phyloP scores from a whole-genome alignment of 2,113 vertebrate species.

The Lucifuga dentata region DNA sequence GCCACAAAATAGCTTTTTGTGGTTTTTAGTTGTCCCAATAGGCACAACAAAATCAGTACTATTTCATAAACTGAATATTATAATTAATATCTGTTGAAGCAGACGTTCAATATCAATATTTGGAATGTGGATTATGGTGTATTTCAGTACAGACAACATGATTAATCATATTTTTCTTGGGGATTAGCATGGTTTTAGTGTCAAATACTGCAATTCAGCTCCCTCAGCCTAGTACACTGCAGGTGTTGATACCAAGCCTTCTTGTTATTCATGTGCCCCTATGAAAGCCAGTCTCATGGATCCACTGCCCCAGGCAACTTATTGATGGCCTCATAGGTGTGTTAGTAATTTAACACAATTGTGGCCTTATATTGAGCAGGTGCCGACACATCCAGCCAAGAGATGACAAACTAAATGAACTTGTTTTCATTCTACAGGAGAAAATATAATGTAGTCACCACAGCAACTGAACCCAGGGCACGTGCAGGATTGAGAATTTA shows the following conservation, averaged over 20 bases:
- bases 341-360: slow-evolving; percentile 33
- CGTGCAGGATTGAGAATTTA: slow-evolving; percentile 31
- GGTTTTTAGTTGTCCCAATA: no score
- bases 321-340: slow-evolving; percentile 28
- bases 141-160: no score
- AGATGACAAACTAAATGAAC: slow-evolving; percentile 57
- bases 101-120: no score
- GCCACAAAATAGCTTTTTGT: no score
- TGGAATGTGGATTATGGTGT: no score
- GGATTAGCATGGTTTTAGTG: no score
- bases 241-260: background rate
- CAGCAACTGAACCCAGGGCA: slow-evolving; percentile 50
- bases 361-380: slow-evolving; percentile 39
- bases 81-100: no score
- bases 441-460: slow-evolving; percentile 59
- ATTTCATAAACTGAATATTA: no score
- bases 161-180: no score
- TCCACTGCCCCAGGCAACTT: background rate
- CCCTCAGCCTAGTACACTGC: no score
- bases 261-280: background rate
- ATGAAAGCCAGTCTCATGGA: slow-evolving; percentile 14
- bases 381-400: slow-evolving; percentile 22
- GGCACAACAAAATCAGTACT: no score
- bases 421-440: slow-evolving; percentile 52
- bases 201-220: no score